Conservation (phyloP, 2,113 vertebrate genomes). For the Coreoperca whiteheadi region DNA sequence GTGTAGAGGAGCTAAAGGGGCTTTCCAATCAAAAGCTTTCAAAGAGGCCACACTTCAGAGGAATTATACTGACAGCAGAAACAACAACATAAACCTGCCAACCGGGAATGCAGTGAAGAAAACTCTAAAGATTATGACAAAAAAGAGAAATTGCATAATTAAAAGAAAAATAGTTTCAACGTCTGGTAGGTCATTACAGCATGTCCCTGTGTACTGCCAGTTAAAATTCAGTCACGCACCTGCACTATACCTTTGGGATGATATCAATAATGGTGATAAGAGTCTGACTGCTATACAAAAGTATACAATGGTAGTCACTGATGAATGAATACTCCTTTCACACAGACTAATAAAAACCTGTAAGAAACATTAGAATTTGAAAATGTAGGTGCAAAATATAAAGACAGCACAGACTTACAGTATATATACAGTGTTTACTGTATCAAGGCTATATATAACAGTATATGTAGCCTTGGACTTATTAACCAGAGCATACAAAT, state of each 20-base stretch:
- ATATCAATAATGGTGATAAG: neutral
- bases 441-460: neutral
- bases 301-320: neutral
- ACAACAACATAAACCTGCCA: slow-evolving; percentile 35
- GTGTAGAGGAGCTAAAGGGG: slow-evolving; percentile 22
- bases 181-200: neutral
- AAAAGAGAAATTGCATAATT: neutral
- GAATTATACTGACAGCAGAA: slow-evolving; percentile 21
- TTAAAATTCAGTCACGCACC: slow-evolving; percentile 5
- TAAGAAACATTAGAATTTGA: neutral
- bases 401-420: neutral
- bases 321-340: neutral
- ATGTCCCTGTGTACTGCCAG: neutral
- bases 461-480: neutral
- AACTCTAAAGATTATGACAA: neutral
- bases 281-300: neutral
- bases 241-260: neutral
- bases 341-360: neutral
- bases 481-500: neutral
- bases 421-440: neutral
- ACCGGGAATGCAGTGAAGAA: neutral
- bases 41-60: slow-evolving; percentile 26
- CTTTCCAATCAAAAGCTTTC: slow-evolving; percentile 44
- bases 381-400: neutral
- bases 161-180: neutral